Evolutionary conservation across 2,797 vertebrate genomes (phyloP), one percentile per base, ranked within the genome.

Genomic region (Acomys russatus): DNA sequence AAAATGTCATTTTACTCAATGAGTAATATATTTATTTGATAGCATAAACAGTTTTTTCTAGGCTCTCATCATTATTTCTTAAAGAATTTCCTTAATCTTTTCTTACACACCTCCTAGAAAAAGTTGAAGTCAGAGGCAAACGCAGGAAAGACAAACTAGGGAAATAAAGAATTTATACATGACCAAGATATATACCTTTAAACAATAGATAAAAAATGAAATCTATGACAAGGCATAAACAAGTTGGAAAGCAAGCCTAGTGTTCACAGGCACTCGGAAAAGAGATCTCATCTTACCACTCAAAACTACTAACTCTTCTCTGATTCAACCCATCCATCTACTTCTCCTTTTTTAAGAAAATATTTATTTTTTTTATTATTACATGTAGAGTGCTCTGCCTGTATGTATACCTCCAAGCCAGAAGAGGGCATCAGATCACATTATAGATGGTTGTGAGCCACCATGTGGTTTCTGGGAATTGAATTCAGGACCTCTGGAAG

Each of bases 81-180:
- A 82, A 90, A 84, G 35, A 92, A 74, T 70, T 88, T 51, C 23
- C 68, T 78, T 78, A 94, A 22, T 77, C 7, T 63, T 87, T 64
- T 88, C 56, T 59, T 30, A 70, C 6, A 35, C 1, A 38, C 0
- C 68, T 23, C 15, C 11, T 54, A 61, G 35, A 68, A 91, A 80
- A 91, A 66, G 18, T 56, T 84, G 12, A 30, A 61, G 35, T 59
- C 44, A 85, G 9, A 70, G 20, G 18, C 14, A 88, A 51, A 54
- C 68, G 66, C 17, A 83, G 59, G 22, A 59, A 28, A 5, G 28
- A 54, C 18, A 12, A 77, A 49, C 8, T 77, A 33, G 7, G 9
- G 0, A 51, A 11, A 49, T 83, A 35, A 83, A 71, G 17, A 51
- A 64, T 76, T 74, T n/a, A 76, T 33, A 85, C 20, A 70, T n/a